Percentiles rank a stretch among this genome's conserved stretches.
Evolutionary conservation across 2,888 invertebrate species (phyloP).

Genomic region (Priocnemis perturbator): DNA sequence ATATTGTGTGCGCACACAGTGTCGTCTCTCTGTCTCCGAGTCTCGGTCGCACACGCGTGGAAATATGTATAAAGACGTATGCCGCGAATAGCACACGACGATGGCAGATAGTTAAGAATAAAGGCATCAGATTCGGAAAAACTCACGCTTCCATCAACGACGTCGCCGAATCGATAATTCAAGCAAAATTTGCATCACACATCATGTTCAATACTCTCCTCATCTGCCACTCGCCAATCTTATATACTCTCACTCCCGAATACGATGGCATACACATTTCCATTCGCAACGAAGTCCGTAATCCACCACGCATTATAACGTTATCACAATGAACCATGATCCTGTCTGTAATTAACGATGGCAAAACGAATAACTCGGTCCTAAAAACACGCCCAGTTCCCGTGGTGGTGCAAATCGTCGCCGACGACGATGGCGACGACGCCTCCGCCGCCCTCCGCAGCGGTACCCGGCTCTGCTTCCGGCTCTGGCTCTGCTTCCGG

Average conservation of each 20-base stretch:
- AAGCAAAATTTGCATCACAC: too few species aligned
- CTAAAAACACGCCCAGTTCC: slow-evolving; percentile 71
- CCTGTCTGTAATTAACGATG: slow-evolving; percentile 17
- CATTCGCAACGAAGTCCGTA: too few species aligned
- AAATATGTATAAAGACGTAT: background rate
- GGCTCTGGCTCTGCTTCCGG: slow-evolving; percentile 58
- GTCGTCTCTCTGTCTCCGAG: background rate
- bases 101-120: too few species aligned
- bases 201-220: too few species aligned
- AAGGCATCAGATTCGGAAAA: too few species aligned
- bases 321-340: background rate
- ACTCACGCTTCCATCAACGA: too few species aligned
- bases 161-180: too few species aligned
- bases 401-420: slow-evolving; percentile 74
- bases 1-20: slow-evolving; percentile 8
- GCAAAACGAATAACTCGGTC: slow-evolving; percentile 51
- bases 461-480: slow-evolving; percentile 52
- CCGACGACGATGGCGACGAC: slow-evolving; percentile 68
- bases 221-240: too few species aligned
- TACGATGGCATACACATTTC: too few species aligned
- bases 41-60: background rate
- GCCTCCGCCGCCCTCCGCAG: slow-evolving; percentile 52
- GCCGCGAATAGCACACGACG: too few species aligned
- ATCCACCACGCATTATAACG: too few species aligned
- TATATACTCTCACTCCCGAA: too few species aligned